Conservation (phyloP, 2,797 vertebrate genomes). For the Thamnophis elegans region DNA sequence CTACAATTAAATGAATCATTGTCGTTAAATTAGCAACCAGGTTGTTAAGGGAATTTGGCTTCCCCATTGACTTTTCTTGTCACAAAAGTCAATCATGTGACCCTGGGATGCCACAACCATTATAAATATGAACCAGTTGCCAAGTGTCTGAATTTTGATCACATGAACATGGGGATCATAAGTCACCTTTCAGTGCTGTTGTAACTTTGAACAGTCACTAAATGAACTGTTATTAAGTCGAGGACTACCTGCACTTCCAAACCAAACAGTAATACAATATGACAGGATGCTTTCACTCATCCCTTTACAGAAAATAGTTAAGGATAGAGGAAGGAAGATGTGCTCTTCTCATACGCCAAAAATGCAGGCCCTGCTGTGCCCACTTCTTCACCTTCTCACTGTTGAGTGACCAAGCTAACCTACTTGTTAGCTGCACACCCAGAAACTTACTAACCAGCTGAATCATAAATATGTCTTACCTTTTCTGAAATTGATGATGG, state of each 20-base stretch:
- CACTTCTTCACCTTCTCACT: neutral
- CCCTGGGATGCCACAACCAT: neutral
- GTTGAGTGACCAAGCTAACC: neutral
- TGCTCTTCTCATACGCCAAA: neutral
- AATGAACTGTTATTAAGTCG: neutral
- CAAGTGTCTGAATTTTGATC: neutral
- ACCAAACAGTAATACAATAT: neutral
- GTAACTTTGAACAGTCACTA: neutral
- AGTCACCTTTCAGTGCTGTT: neutral
- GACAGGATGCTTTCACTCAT: neutral
- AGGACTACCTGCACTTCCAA: neutral
- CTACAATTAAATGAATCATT: neutral
- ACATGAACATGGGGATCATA: neutral
- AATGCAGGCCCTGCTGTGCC: neutral
- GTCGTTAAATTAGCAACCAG: neutral
- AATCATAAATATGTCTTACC: too few species aligned
- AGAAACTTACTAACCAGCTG: neutral
- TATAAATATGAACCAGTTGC: neutral
- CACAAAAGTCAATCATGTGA: neutral
- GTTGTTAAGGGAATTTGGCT: neutral
- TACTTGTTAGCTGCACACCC: too few species aligned
- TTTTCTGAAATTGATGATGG: too few species aligned
- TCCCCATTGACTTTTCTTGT: neutral
- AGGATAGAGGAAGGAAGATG: neutral
- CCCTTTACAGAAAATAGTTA: neutral